phyloP scores from a whole-genome alignment of 2,797 vertebrate genomes.

The Lophotriccus pileatus region DNA sequence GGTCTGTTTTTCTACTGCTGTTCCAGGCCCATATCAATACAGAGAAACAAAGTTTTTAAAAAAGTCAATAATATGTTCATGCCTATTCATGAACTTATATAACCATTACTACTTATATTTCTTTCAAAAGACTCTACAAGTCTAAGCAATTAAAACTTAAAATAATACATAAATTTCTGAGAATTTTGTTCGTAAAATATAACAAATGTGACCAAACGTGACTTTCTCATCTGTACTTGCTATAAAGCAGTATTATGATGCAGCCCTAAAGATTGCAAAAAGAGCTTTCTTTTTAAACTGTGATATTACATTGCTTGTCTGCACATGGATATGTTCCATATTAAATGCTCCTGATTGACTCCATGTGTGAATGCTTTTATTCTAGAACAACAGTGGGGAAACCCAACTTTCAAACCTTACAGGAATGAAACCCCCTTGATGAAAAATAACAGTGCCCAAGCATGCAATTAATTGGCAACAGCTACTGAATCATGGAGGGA shows the following conservation, averaged over 20 bases:
- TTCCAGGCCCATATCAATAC: background rate
- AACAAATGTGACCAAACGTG: background rate
- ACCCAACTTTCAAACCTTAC: background rate
- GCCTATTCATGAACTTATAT: constrained; percentile 45
- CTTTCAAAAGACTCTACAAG: constrained; percentile 42
- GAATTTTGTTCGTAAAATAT: background rate
- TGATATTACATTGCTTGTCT: background rate
- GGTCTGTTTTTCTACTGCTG: background rate
- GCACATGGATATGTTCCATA: background rate
- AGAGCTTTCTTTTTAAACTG: background rate
- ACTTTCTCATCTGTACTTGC: background rate
- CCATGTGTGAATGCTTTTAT: background rate
- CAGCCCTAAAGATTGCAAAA: background rate
- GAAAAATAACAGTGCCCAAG: background rate
- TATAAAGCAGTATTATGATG: background rate
- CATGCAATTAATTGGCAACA: background rate
- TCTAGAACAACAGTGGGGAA: background rate
- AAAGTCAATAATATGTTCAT: constrained; percentile 18
- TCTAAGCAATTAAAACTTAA: constrained; percentile 45
- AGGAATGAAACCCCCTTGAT: background rate
- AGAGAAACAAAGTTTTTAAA: background rate
- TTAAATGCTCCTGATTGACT: background rate
- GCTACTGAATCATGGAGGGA: background rate
- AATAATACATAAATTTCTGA: background rate
- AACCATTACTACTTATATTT: background rate